phyloP scores from a whole-genome alignment of 2,797 vertebrate species.

The Pogoniulus pusillus region DNA sequence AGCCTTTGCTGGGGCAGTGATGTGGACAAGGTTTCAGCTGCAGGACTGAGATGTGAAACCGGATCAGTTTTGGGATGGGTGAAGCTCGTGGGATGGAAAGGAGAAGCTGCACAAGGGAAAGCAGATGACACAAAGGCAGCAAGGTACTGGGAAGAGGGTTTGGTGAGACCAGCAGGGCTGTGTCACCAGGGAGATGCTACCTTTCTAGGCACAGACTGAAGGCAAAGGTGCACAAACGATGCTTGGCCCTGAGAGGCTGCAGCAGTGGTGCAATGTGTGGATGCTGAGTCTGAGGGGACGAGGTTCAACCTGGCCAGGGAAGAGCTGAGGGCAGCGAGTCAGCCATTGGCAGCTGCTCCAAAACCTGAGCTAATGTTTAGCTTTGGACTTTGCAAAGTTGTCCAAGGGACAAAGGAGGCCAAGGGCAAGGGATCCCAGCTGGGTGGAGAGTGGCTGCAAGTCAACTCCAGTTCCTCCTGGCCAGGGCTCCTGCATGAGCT shows the following conservation, averaged over 20 bases:
- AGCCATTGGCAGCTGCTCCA: background rate
- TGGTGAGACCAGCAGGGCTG: background rate
- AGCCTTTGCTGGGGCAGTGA: background rate
- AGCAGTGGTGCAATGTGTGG: background rate
- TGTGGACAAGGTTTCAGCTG: background rate
- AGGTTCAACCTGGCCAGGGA: background rate
- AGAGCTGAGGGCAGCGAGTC: fast-evolving
- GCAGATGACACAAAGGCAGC: background rate
- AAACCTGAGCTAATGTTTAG: slow-evolving; percentile 46
- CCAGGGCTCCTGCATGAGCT: background rate
- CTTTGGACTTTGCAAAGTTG: slow-evolving; percentile 31
- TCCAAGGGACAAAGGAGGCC: background rate
- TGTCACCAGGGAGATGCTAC: fast-evolving
- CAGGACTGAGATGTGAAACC: background rate
- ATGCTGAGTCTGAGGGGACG: background rate
- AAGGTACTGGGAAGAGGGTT: fast-evolving
- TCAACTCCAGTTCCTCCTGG: fast-evolving
- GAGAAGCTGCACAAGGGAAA: background rate
- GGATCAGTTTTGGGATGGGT: fast-evolving
- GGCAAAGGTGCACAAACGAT: background rate
- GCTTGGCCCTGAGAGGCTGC: fast-evolving
- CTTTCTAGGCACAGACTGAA: fast-evolving
- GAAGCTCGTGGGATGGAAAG: background rate
- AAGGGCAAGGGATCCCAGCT: fast-evolving
- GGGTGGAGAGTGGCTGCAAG: fast-evolving